Evolutionary conservation across 1,140 invertebrate genomes (phyloP).

Genomic region (Macrostomum lignano): DNA sequence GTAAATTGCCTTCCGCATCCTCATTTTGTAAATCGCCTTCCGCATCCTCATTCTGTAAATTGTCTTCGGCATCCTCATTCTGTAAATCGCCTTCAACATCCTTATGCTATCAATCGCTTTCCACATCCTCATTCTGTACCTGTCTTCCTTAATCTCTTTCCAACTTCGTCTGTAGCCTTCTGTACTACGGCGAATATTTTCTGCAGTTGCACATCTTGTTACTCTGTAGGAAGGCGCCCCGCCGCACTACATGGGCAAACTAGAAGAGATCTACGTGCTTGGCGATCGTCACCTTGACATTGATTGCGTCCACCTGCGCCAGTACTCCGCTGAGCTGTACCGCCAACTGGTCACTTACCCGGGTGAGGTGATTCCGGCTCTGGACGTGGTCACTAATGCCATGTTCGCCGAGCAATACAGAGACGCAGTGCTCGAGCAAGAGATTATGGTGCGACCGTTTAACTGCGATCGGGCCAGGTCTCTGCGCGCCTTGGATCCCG

Average conservation of each 20-base stretch:
- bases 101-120: too few species aligned
- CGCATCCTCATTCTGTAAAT: too few species aligned
- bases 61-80: too few species aligned
- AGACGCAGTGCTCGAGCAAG: constrained; percentile 52
- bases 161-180: too few species aligned
- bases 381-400: constrained; percentile 88
- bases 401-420: constrained; percentile 70
- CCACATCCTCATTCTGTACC: too few species aligned
- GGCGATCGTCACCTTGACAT: constrained; percentile 34
- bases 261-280: neutral
- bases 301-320: constrained; percentile 61
- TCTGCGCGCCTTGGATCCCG: constrained; percentile 83
- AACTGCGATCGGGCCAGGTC: constrained; percentile 69
- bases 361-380: constrained; percentile 80
- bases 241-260: constrained; percentile 3
- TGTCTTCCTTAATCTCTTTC: too few species aligned
- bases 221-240: too few species aligned
- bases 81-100: too few species aligned
- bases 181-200: too few species aligned
- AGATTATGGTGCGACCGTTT: constrained; percentile 84
- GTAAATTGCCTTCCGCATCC: too few species aligned
- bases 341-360: constrained; percentile 72
- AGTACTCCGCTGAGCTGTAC: constrained; percentile 62
- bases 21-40: too few species aligned
- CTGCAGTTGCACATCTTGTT: too few species aligned